Conservation (phyloP, 2,113 vertebrate genomes). For the Tretioscincus oriximinensis region DNA sequence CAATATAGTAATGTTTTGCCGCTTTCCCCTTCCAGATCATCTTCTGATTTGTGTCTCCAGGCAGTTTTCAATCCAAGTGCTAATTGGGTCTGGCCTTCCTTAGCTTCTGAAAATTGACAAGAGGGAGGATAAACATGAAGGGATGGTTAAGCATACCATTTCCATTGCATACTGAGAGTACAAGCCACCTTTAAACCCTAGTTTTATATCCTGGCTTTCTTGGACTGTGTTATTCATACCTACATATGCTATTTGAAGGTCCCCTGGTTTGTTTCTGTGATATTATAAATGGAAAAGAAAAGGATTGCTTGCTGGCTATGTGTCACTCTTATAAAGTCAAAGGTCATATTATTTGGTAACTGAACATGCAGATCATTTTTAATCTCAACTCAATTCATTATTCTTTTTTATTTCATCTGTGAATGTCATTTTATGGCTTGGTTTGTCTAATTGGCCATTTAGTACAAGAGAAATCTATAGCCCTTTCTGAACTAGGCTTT, state of each 20-base stretch:
- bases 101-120: too few relatives aligned
- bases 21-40: too few relatives aligned
- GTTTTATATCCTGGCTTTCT: not conserved
- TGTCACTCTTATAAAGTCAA: not conserved
- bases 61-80: too few relatives aligned
- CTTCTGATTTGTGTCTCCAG: too few relatives aligned
- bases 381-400: not conserved
- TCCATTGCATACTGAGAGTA: not conserved
- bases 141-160: too few relatives aligned
- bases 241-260: not conserved
- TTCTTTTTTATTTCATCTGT: not conserved
- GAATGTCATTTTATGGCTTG: not conserved
- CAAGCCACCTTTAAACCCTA: not conserved
- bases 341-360: not conserved
- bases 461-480: not conserved
- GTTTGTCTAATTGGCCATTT: too few relatives aligned
- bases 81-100: too few relatives aligned
- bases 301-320: not conserved
- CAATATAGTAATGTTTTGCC: too few relatives aligned
- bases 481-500: too few relatives aligned
- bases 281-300: not conserved
- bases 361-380: not conserved
- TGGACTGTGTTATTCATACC: not conserved
- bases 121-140: too few relatives aligned
- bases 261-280: not conserved